phyloP scores from a whole-genome alignment of 1,140 invertebrate species.

The Ceratina calcarata region DNA sequence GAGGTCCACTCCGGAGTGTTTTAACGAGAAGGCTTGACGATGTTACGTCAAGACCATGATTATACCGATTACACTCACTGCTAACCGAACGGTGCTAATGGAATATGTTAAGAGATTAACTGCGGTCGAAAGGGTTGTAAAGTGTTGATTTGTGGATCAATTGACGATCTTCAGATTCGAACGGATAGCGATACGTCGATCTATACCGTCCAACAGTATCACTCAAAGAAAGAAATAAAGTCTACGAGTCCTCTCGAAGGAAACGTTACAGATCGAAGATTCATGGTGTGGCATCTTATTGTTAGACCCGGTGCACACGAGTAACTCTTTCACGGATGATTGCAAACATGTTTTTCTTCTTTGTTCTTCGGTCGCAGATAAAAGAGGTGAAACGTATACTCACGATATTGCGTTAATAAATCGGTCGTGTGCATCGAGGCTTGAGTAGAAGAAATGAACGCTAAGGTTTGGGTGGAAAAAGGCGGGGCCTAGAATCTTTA shows the following conservation, averaged over 20 bases:
- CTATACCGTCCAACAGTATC: no score
- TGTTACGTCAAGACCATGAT: conserved; percentile 44
- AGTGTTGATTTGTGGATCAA: conserved; percentile 36
- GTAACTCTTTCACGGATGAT: no score
- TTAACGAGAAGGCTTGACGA: not conserved
- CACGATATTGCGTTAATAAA: no score
- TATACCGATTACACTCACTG: conserved; percentile 26
- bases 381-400: no score
- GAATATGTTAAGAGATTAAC: conserved; percentile 41
- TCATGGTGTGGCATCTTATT: not conserved
- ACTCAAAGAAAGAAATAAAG: not conserved
- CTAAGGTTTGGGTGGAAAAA: conserved; percentile 6
- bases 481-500: conserved; percentile 16
- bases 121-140: conserved; percentile 7
- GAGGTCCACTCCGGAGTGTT: not conserved
- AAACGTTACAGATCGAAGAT: not conserved
- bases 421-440: not conserved
- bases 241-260: not conserved
- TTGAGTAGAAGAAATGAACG: not conserved
- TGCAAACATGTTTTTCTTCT: no score
- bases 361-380: no score
- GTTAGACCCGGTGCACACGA: no score
- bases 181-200: not conserved
- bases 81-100: conserved; percentile 28
- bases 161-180: conserved; percentile 27